These are phyloP conservation scores for Neodiprion pinetum DNA, from an alignment of 1,140 invertebrate species.

Conservation along the genomic window DNA sequence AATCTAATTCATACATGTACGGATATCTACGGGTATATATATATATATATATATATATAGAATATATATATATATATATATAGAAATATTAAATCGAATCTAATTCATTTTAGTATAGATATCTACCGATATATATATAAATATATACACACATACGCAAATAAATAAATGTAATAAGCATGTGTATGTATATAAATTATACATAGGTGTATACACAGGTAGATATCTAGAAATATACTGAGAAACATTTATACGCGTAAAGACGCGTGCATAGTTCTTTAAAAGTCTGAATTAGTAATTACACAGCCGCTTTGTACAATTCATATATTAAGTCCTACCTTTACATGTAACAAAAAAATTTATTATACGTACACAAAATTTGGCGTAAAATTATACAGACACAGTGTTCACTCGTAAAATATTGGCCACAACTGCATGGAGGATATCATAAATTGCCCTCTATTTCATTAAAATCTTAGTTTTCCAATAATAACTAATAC, in stretches of 20 bases:
- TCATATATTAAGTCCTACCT: background rate
- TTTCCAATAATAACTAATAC: background rate
- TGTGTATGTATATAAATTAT: background rate
- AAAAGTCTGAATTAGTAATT: conserved; percentile 6
- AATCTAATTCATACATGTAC: background rate
- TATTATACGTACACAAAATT: background rate
- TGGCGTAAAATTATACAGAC: background rate
- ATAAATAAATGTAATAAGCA: background rate
- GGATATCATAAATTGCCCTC: background rate
- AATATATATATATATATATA: background rate
- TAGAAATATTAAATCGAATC: background rate
- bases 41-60: background rate
- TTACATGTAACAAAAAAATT: background rate
- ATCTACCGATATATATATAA: background rate
- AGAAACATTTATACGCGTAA: background rate
- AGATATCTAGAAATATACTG: background rate
- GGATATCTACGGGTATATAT: background rate
- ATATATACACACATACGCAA: background rate
- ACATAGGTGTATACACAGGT: too few species aligned
- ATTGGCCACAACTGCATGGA: background rate
- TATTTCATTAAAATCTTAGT: background rate
- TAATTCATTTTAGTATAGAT: background rate
- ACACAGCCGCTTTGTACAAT: background rate
- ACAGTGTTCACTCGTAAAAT: background rate
- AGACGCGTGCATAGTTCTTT: background rate